Evolutionary conservation across 1,140 invertebrate species (phyloP), one percentile per base, ranked within the genome.

Genomic region (Scaptomyza montana): DNA sequence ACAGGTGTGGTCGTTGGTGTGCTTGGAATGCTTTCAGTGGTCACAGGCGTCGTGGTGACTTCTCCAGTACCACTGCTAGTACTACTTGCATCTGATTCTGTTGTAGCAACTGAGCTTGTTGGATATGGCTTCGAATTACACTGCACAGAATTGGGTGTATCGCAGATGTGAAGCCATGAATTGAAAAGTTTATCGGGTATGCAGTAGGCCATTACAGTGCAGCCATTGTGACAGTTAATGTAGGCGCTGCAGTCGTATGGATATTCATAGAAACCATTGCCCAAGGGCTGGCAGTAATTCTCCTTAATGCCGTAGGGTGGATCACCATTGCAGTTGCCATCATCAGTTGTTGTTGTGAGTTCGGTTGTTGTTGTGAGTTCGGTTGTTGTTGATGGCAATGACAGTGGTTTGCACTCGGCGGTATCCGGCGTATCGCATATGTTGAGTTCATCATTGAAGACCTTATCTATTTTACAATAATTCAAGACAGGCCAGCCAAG

Each of bases 371-470:
- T 62, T 9, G 64, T 33, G 12, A 49, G 19, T 55, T 50, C 7
- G 0, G 21, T 47, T 19, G 74, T 55, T 2, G 57, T 59, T 41
- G 50, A 61, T 0, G 87, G 87, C 47, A 87, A 16, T 0, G 87
- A 79, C 30, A 78, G 10, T n/a, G 81, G 77, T 13, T 71, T 69
- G 13, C 87, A 90, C 0, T 90, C 13, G 1, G 77, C 77, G 0
- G 67, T 63, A 3, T 90, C 87, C 2, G 87, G 87, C 19, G 79
- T 91, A 72, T 90, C 89, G 61, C 89, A 90, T 45, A 91, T 84
- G 0, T 25, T 7, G 0, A 86, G 49, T 2, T 21, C 0, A 5
- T 45, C 6, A 51, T 90, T 91, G 30, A 89, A 91, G 4, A 75
- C 67, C 49, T 89, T 86, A 10, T 89, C 70, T 0, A 36, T 6